Conservation (phyloP, 2,113 vertebrate species). For the Cyanoramphus novaezelandiae region DNA sequence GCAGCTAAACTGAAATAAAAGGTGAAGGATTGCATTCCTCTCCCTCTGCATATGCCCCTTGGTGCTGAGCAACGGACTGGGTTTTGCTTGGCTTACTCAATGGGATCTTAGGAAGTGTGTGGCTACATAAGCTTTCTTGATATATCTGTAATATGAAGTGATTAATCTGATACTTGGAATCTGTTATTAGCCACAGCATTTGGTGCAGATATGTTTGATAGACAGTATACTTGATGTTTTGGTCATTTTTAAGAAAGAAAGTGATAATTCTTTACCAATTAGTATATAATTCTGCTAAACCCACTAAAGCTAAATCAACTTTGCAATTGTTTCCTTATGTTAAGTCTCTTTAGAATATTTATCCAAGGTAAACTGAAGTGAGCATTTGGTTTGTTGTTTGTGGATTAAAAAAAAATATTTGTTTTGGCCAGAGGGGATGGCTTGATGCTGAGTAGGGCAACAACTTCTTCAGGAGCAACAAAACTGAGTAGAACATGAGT, state of each 20-base stretch:
- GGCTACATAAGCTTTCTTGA: not conserved
- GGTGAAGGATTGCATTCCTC: not conserved
- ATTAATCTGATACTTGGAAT: not conserved
- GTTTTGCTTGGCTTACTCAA: not conserved
- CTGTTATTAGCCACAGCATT: not conserved
- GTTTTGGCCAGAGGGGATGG: not conserved
- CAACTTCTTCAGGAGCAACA: not conserved
- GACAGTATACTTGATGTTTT: not conserved
- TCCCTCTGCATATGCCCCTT: not conserved
- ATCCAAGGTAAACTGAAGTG: not conserved
- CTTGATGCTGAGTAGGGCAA: not conserved
- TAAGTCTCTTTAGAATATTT: not conserved
- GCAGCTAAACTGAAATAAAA: not conserved
- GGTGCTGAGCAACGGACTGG: not conserved
- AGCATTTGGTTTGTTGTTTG: conserved; percentile 8
- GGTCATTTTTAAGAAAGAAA: not conserved
- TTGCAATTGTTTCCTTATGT: not conserved
- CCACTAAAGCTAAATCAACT: not conserved
- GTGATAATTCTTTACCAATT: not conserved
- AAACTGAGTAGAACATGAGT: not conserved
- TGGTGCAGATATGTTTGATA: not conserved
- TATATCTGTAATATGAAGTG: not conserved
- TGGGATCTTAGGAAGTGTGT: not conserved
- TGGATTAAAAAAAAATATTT: not conserved
- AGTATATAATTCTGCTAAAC: not conserved